These are phyloP conservation scores for Leptinotarsa lineolata DNA, from an alignment of 1,140 invertebrate species.

Conservation along the genomic window DNA sequence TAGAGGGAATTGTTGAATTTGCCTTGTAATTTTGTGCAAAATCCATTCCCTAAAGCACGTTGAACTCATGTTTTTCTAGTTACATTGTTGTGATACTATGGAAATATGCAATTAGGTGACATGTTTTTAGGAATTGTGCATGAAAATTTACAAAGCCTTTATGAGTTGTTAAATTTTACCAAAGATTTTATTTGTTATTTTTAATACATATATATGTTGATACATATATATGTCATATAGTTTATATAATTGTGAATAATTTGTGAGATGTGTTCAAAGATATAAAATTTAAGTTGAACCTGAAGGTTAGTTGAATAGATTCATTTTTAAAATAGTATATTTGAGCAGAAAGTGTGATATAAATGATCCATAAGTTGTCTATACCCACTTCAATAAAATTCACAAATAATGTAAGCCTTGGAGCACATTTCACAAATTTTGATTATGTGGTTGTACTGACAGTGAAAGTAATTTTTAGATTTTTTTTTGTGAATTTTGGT, in stretches of 20 bases:
- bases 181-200: constrained; percentile 49
- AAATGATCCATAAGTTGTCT: no score
- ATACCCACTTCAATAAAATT: no score
- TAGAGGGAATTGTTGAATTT: constrained; percentile 1
- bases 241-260: constrained; percentile 32
- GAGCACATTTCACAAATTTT: background rate
- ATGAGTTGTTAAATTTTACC: constrained; percentile 42
- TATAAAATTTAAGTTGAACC: no score
- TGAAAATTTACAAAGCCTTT: constrained; percentile 33
- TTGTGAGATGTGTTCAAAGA: constrained; percentile 1
- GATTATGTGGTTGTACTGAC: background rate
- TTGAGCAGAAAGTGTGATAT: no score
- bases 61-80: constrained; percentile 24
- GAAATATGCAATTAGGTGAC: constrained; percentile 30
- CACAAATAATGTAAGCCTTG: background rate
- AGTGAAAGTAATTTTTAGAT: background rate
- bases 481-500: background rate
- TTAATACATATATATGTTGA: constrained; percentile 25
- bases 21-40: background rate
- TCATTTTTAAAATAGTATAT: no score
- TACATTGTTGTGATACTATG: constrained; percentile 36
- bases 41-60: constrained; percentile 6
- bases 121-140: constrained; percentile 31
- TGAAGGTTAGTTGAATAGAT: no score
- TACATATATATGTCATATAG: constrained; percentile 42